These are phyloP conservation scores for Baccha elongata DNA, from an alignment of 2,888 invertebrate species.

Conservation along the genomic window DNA sequence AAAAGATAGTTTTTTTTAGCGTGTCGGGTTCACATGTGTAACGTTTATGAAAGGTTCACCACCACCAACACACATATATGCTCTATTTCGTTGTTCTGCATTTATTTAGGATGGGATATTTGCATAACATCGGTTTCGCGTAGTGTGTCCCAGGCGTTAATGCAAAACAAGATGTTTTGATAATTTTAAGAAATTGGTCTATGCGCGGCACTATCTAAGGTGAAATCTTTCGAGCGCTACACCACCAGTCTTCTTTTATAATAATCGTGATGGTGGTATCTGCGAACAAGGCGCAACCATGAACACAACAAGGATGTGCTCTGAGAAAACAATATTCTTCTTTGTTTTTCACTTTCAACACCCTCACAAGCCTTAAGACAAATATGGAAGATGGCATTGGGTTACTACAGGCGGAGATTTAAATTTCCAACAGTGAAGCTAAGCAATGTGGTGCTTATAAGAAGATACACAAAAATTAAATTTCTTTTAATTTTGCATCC, in stretches of 20 bases:
- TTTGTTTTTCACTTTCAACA: neutral
- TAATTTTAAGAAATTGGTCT: constrained; percentile 69
- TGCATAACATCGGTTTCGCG: constrained; percentile 66
- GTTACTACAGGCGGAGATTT: constrained; percentile 47
- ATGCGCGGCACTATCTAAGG: constrained; percentile 47
- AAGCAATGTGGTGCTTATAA: constrained; percentile 11
- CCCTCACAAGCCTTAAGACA: constrained; percentile 10
- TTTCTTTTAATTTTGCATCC: constrained; percentile 62
- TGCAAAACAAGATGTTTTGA: constrained; percentile 68
- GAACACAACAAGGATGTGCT: constrained; percentile 59
- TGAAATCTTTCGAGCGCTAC: constrained; percentile 66
- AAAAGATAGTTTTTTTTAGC: too few species aligned
- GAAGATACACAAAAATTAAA: constrained; percentile 17
- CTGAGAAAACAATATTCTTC: constrained; percentile 34
- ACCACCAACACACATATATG: constrained; percentile 54
- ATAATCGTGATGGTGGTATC: constrained; percentile 26
- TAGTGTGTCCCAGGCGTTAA: constrained; percentile 68
- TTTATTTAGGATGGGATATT: constrained; percentile 56
- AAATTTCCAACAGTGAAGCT: constrained; percentile 25
- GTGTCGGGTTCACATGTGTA: constrained; percentile 27
- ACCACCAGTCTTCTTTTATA: constrained; percentile 41
- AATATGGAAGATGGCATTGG: constrained; percentile 1
- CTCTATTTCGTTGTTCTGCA: constrained; percentile 33
- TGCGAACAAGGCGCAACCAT: constrained; percentile 55
- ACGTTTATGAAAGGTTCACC: constrained; percentile 63